A percentile compares a stretch with the other conserved stretches of the same genome.
These are phyloP conservation scores for Cylindroiulus punctatus DNA, from an alignment of 2,888 invertebrate genomes.

Conservation along the genomic window DNA sequence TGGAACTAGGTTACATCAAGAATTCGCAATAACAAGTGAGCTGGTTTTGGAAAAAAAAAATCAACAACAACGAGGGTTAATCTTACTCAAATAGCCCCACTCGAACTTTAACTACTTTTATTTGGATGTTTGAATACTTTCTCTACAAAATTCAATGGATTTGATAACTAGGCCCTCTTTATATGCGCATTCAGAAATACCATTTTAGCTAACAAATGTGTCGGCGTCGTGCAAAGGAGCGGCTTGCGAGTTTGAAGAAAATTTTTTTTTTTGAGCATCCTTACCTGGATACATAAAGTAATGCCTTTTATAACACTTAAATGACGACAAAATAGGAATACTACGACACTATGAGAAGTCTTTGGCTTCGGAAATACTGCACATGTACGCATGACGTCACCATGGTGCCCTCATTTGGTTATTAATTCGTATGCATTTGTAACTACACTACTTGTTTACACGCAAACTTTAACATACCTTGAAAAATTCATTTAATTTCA, in stretches of 20 bases:
- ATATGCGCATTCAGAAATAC: not conserved
- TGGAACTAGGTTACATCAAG: constrained; percentile 16
- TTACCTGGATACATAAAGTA: constrained; percentile 7
- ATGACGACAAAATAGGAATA: not conserved
- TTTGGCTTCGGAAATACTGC: too few relatives aligned
- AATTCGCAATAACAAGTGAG: constrained; percentile 17
- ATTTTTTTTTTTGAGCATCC: not conserved
- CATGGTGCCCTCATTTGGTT: too few relatives aligned
- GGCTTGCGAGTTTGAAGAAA: not conserved
- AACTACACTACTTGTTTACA: too few relatives aligned
- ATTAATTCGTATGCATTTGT: too few relatives aligned
- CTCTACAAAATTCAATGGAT: not conserved
- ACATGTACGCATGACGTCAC: too few relatives aligned
- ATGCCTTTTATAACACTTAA: not conserved
- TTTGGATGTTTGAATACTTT: not conserved
- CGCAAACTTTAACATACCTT: too few relatives aligned
- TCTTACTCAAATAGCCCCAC: not conserved
- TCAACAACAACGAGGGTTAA: not conserved
- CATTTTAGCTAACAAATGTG: not conserved
- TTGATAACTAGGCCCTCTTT: constrained; percentile 28
- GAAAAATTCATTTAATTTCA: too few relatives aligned
- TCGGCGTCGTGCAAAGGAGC: constrained; percentile 13
- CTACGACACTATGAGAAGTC: not conserved
- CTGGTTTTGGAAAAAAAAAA: constrained; percentile 11
- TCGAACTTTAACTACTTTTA: constrained; percentile 24